phyloP scores from a whole-genome alignment of 2,113 vertebrate species.

The Mesembrinibis cayennensis region DNA sequence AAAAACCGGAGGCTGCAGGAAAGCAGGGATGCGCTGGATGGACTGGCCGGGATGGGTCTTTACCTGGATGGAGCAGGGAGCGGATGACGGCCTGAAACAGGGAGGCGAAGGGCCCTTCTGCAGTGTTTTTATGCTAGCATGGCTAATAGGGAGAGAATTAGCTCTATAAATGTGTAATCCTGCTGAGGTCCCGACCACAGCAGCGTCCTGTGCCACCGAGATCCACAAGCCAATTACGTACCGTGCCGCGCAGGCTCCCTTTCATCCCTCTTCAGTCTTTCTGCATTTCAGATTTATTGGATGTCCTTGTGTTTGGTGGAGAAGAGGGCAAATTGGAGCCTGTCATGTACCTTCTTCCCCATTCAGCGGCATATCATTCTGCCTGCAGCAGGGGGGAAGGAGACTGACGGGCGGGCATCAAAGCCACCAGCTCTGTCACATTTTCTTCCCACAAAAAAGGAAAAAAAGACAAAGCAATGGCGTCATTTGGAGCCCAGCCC shows the following conservation, averaged over 20 bases:
- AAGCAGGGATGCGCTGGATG: neutral
- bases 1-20: neutral
- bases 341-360: conserved; percentile 34
- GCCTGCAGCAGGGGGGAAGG: conserved; percentile 50
- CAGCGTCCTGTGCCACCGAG: conserved; percentile 4
- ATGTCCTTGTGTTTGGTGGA: conserved; percentile 46
- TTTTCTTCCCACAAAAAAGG: neutral
- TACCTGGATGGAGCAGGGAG: neutral
- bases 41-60: neutral
- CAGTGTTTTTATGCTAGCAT: neutral
- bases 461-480: neutral
- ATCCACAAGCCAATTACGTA: neutral
- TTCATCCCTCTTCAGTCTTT: conserved; percentile 38
- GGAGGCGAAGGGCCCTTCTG: neutral
- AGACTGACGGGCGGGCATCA: conserved; percentile 39
- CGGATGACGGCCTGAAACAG: rapidly evolving
- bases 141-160: neutral
- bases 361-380: conserved; percentile 20
- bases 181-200: conserved; percentile 7
- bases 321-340: conserved; percentile 65
- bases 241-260: neutral
- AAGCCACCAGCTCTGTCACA: conserved; percentile 14
- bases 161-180: neutral
- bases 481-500: neutral
- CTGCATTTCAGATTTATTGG: conserved; percentile 28